phyloP scores from a whole-genome alignment of 2,888 invertebrate species.

The Agriopis marginaria region DNA sequence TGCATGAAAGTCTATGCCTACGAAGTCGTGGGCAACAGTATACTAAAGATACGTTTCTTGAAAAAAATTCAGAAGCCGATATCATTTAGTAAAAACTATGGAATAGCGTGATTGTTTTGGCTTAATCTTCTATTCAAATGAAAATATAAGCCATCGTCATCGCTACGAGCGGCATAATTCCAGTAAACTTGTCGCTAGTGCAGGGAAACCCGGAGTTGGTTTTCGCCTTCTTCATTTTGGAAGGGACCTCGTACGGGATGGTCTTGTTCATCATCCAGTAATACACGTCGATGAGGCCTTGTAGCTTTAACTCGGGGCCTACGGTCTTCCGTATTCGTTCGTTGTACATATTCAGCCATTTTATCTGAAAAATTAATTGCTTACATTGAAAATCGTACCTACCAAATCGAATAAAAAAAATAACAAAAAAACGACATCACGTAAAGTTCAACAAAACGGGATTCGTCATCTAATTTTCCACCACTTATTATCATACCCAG shows the following conservation, averaged over 20 bases:
- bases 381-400: not conserved
- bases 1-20: too few relatives aligned
- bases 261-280: slow-evolving; percentile 96
- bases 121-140: slow-evolving; percentile 1
- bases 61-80: too few relatives aligned
- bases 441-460: too few relatives aligned
- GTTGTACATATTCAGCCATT: slow-evolving; percentile 93
- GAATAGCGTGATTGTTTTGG: not conserved
- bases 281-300: slow-evolving; percentile 90
- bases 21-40: too few relatives aligned
- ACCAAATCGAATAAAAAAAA: not conserved
- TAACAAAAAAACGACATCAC: not conserved
- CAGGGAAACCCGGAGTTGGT: slow-evolving; percentile 42
- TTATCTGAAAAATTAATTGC: slow-evolving; percentile 83
- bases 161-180: slow-evolving; percentile 6
- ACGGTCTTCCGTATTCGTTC: slow-evolving; percentile 89
- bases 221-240: slow-evolving; percentile 56
- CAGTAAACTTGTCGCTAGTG: slow-evolving; percentile 11
- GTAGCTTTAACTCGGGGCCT: slow-evolving; percentile 90
- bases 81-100: not conserved
- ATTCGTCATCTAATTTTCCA: too few relatives aligned
- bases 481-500: too few relatives aligned
- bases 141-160: slow-evolving; percentile 12
- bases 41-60: not conserved
- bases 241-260: slow-evolving; percentile 82